A percentile compares a stretch with the other conserved stretches of the same genome.
Conservation (phyloP, 2,888 invertebrate species). For the Myopa tessellatipennis region DNA sequence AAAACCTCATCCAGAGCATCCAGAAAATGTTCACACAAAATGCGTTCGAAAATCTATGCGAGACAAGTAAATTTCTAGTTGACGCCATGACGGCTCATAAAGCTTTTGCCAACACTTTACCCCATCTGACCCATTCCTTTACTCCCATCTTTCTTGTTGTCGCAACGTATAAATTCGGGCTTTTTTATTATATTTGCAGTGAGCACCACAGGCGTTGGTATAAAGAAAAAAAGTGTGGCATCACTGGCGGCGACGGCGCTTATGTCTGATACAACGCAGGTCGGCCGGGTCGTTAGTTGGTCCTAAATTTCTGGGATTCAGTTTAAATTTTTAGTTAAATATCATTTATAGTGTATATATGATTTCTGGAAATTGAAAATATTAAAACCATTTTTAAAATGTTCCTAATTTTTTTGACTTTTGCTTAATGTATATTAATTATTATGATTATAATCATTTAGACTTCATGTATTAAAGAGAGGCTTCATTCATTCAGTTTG, state of each 20-base stretch:
- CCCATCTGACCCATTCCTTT: slow-evolving; percentile 13
- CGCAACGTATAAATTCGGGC: slow-evolving; percentile 29
- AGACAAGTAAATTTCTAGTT: slow-evolving; percentile 51
- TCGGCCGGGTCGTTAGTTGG: too few species aligned
- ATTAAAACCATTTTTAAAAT: too few species aligned
- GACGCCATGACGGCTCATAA: slow-evolving; percentile 66
- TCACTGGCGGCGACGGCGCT: slow-evolving; percentile 1
- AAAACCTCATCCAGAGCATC: slow-evolving; percentile 5
- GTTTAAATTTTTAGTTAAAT: too few species aligned
- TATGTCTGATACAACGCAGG: neutral
- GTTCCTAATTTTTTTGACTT: too few species aligned
- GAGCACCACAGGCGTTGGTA: neutral
- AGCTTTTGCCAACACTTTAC: slow-evolving; percentile 53
- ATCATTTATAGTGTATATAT: too few species aligned
- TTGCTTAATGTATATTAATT: too few species aligned
- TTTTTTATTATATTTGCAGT: slow-evolving; percentile 1
- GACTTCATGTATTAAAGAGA: too few species aligned
- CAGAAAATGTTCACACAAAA: slow-evolving; percentile 25
- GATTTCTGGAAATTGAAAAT: too few species aligned
- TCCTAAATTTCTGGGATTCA: too few species aligned
- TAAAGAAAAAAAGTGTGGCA: slow-evolving; percentile 1
- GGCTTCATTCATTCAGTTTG: too few species aligned
- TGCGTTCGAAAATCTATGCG: slow-evolving; percentile 29
- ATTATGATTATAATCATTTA: too few species aligned
- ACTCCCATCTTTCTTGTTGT: neutral